Evolutionary conservation across 1,140 invertebrate species (phyloP).

Genomic region (Ostrea edulis): DNA sequence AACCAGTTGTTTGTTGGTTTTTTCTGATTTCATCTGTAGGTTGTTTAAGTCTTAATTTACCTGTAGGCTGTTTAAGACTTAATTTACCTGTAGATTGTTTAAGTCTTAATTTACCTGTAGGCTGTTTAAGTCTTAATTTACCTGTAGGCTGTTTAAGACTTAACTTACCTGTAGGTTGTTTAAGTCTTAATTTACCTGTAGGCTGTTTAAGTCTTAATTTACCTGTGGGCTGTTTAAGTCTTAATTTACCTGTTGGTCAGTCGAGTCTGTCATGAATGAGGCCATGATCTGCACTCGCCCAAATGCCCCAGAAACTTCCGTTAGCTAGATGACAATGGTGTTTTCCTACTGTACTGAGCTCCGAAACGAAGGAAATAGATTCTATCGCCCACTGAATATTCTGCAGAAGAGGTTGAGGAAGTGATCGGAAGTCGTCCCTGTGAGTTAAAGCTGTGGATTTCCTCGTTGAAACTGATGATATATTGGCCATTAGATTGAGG

Average conservation of each 20-base stretch:
- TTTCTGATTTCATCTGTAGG: too few relatives aligned
- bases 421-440: background rate
- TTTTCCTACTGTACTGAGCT: background rate
- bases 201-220: too few relatives aligned
- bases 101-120: too few relatives aligned
- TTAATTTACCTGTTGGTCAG: background rate
- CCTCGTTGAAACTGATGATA: background rate
- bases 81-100: too few relatives aligned
- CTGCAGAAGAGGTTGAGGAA: background rate
- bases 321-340: background rate
- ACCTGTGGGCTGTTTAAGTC: too few relatives aligned
- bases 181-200: too few relatives aligned
- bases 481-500: background rate
- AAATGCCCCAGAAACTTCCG: constrained; percentile 15
- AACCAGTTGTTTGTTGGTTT: too few relatives aligned
- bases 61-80: too few relatives aligned
- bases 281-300: background rate
- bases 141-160: too few relatives aligned
- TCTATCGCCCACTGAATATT: background rate
- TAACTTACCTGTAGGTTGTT: too few relatives aligned
- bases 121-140: too few relatives aligned
- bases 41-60: too few relatives aligned
- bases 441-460: background rate
- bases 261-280: background rate
- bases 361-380: background rate